Percentiles rank a stretch among this genome's conserved stretches.
Evolutionary conservation across 2,113 vertebrate species (phyloP).

Genomic region (Chaetorhynchus papuensis): DNA sequence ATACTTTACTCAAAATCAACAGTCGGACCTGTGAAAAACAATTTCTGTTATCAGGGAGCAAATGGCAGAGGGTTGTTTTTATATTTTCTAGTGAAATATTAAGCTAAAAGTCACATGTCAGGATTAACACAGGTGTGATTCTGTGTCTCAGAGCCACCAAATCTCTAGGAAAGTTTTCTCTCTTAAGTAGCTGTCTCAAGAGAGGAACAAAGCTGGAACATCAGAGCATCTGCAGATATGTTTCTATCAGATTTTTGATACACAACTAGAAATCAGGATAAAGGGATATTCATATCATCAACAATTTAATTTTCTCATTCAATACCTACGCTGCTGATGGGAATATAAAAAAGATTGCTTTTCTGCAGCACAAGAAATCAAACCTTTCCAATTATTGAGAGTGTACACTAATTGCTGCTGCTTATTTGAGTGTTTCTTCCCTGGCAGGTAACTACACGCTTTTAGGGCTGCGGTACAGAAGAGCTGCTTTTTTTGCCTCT

Average conservation of each 20-base stretch:
- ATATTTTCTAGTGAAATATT: not conserved
- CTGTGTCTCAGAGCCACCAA: not conserved
- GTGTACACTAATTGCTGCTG: not conserved
- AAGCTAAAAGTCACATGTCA: not conserved
- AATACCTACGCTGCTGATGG: not conserved
- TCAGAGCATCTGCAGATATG: not conserved
- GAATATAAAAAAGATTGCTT: not conserved
- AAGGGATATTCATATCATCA: not conserved
- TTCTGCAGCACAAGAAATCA: not conserved
- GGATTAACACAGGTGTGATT: not conserved
- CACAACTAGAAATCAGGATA: not conserved
- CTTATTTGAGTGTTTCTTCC: not conserved
- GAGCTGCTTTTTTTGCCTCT: not conserved
- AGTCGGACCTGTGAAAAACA: not conserved
- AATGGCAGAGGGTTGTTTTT: not conserved
- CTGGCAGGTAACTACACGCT: not conserved
- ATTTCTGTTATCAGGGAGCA: not conserved
- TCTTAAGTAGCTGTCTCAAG: not conserved
- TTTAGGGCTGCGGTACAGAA: not conserved
- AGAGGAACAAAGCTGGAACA: not conserved
- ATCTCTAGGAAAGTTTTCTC: not conserved
- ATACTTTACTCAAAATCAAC: not conserved
- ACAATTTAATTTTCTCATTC: not conserved
- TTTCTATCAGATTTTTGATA: not conserved
- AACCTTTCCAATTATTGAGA: not conserved